Base-by-base conservation (phyloP, 2,113 vertebrate genomes). In the Podiceps cristatus region DNA sequence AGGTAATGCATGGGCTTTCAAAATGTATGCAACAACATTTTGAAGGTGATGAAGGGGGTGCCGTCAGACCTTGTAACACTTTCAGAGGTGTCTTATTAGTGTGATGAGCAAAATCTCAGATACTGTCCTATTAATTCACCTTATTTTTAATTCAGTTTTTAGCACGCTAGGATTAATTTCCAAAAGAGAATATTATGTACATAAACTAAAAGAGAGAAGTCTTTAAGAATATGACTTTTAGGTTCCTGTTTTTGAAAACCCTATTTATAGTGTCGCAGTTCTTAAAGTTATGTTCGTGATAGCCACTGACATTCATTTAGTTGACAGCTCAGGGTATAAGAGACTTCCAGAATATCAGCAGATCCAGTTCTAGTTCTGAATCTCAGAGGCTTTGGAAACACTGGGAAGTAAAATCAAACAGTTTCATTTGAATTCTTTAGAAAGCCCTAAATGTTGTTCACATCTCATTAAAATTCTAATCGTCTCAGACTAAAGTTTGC, bases 1-100 rank as follows among this genome's bases (percentile, higher is more conserved):
- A 98, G 99, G 99, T 99, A 99, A 98, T 52, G 22, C 2, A 9
- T 13, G 60, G 31, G 19, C n/a, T 81, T 80, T 86, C 31, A 29
- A 25, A n/a, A 10, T 20, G 23, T 62, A 27, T 42, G 6, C 29
- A 22, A 3, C 82, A 49, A 47, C 7, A 13, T 83, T 71, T 58
- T 80, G 28, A 76, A 47, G 49, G 6, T 88, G 40, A 33, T 71
- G 50, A 49, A 62, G 18, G 13, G 7, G 1, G 1, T 84, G 16
- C 23, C 18, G 78, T 95, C 69, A 81, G 28, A 75, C 25, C 13
- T 64, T 66, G 3, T 64, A 64, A 29, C 15, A 10, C 23, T 91
- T 85, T 22, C 3, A 40, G 9, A 71, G 8, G 11, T 60, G 11
- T 58, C 42, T 35, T 62, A 13, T 10, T 24, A 71, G 33, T 44